A percentile compares a stretch with the other conserved stretches of the same genome.
Evolutionary conservation across 1,140 invertebrate species (phyloP).

Genomic region (Neodiprion fabricii): DNA sequence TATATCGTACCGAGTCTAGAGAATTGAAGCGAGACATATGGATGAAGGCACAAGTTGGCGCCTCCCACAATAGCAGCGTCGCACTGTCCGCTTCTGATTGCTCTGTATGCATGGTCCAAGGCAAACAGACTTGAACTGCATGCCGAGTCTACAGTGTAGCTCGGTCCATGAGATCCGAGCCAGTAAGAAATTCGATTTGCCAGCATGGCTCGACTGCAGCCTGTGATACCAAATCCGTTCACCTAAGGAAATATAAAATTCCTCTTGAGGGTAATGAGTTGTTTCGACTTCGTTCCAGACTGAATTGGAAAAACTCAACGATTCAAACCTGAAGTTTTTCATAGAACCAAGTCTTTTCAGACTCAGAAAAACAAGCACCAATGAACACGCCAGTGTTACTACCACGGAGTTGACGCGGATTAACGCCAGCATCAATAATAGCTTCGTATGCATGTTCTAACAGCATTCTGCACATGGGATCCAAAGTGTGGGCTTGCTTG

Average conservation of each 20-base stretch:
- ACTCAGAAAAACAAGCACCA: conserved; percentile 81
- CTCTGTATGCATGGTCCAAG: conserved; percentile 80
- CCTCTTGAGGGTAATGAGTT: too few relatives aligned
- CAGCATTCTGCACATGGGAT: conserved; percentile 86
- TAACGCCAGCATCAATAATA: conserved; percentile 83
- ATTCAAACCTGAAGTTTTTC: conserved; percentile 63
- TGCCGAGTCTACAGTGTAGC: conserved; percentile 85
- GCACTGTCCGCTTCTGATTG: conserved; percentile 78
- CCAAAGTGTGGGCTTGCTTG: conserved; percentile 86
- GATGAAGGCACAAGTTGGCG: conserved; percentile 83
- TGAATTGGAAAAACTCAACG: not conserved
- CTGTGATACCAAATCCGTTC: conserved; percentile 59
- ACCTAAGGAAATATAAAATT: conserved; percentile 34
- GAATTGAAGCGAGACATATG: conserved; percentile 85
- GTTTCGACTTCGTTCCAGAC: too few relatives aligned
- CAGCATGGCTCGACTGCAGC: conserved; percentile 89
- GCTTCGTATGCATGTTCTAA: conserved; percentile 88
- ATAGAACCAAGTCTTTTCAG: conserved; percentile 74
- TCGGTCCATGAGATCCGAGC: conserved; percentile 76
- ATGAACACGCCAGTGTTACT: conserved; percentile 83
- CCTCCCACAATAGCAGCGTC: conserved; percentile 90
- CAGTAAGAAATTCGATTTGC: conserved; percentile 87
- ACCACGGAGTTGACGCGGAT: conserved; percentile 64
- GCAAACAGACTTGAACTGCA: conserved; percentile 90
- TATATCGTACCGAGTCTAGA: conserved; percentile 51